Evolutionary conservation across 2,113 vertebrate genomes (phyloP), one percentile per base, ranked within the genome.

Genomic region (Dipodomys merriami): DNA sequence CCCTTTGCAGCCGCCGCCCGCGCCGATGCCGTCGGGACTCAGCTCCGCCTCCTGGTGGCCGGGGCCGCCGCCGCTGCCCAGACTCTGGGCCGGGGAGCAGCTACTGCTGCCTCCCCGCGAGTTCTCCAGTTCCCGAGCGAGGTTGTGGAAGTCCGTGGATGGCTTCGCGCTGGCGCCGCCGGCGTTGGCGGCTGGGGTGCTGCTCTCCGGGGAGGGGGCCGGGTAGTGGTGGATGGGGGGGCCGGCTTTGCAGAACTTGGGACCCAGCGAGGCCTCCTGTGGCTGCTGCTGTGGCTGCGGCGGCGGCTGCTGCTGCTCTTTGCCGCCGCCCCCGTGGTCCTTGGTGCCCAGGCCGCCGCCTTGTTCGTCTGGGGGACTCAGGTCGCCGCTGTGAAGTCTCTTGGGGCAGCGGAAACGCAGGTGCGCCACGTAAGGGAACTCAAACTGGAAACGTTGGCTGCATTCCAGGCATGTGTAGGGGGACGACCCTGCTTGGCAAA

Each of bases 381-480:
- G 82, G 0, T 98, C 96, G 8, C 98, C 95, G 90, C 98, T 98
- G 95, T 98, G 98, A 57, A 99, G 97, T 97, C 99, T 98, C 97
- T 99, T 99, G 97, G 99, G 98, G 97, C 99, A 99, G 88, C 99
- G 99, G 97, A 99, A 99, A 46, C 99, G 98, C 79, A 99, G 98
- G 88, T 99, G 99, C 39, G 99, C 99, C 96, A 99, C 96, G 69
- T 99, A 99, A 0, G 99, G 99, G 88, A 99, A 99, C 97, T 99
- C 99, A 68, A 99, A 99, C 98, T 99, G 99, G 98, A 99, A 99
- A 44, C 99, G 98, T 93, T 99, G 99, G 98, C 98, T 99, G 98
- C 99, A 99, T 95, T 99, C 99, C 7, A 99, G 98, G 96, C 99
- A 99, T 11, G 98, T 96, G 96, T 98, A 98, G 44, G 99, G 98